Conservation (phyloP, 1,140 invertebrate species). For the Drosophila lowei region DNA sequence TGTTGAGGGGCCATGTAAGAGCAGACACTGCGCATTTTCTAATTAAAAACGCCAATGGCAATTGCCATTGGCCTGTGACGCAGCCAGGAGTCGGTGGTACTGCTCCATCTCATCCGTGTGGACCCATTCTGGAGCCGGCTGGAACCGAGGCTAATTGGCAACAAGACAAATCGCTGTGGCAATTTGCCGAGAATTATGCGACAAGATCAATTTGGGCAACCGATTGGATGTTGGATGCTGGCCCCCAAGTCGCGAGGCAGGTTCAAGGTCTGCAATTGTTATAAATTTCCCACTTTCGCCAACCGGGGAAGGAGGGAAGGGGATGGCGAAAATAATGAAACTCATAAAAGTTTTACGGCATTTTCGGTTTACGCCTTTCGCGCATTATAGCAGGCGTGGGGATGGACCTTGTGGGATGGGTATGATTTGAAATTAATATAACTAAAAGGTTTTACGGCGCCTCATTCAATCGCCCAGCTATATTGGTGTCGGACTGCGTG, state of each 20-base stretch:
- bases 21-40: slow-evolving; percentile 62
- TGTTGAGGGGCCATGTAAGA: neutral
- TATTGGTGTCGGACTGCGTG: neutral
- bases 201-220: slow-evolving; percentile 71
- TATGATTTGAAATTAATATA: slow-evolving; percentile 78
- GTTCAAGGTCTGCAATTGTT: slow-evolving; percentile 68
- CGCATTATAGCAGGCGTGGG: slow-evolving; percentile 31
- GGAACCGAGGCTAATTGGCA: slow-evolving; percentile 68
- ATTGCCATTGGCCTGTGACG: slow-evolving; percentile 64
- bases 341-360: slow-evolving; percentile 63
- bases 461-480: slow-evolving; percentile 15
- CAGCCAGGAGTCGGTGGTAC: neutral
- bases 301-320: neutral
- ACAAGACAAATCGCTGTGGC: slow-evolving; percentile 76
- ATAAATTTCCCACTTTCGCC: slow-evolving; percentile 17
- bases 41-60: slow-evolving; percentile 75
- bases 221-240: slow-evolving; percentile 17
- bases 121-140: slow-evolving; percentile 5
- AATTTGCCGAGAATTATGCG: slow-evolving; percentile 76
- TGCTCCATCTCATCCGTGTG: slow-evolving; percentile 19
- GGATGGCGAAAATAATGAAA: slow-evolving; percentile 1
- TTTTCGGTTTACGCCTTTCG: slow-evolving; percentile 58
- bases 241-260: slow-evolving; percentile 23
- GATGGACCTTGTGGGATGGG: slow-evolving; percentile 7
- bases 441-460: slow-evolving; percentile 76